Evolutionary conservation across 2,113 vertebrate genomes (phyloP).

Genomic region (Tautogolabrus adspersus): DNA sequence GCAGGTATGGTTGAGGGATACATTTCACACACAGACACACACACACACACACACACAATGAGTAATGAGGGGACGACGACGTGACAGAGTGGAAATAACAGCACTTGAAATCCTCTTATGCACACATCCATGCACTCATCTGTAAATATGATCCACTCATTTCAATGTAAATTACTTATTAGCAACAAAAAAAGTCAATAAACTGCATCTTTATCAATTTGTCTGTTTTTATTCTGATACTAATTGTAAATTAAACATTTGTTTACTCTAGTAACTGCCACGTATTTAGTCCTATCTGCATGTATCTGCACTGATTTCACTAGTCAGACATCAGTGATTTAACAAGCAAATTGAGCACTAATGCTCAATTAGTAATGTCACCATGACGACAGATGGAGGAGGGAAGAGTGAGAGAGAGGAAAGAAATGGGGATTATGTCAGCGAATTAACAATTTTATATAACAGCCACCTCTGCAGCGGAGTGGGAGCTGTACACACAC

Average conservation of each 20-base stretch:
- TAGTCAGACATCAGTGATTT: constrained; percentile 12
- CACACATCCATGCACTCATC: not conserved
- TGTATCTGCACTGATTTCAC: not conserved
- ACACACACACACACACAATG: too few relatives aligned
- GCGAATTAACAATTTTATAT: constrained; percentile 42
- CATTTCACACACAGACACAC: not conserved
- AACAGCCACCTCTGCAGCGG: constrained; percentile 53
- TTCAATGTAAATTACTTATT: not conserved
- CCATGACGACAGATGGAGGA: constrained; percentile 67
- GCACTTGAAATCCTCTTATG: constrained; percentile 53
- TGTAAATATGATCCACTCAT: not conserved
- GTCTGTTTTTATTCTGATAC: too few relatives aligned
- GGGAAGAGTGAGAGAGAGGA: constrained; percentile 16
- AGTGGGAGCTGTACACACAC: not conserved
- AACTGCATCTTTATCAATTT: too few relatives aligned
- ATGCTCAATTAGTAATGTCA: constrained; percentile 45
- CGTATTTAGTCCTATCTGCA: not conserved
- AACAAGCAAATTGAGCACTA: constrained; percentile 34
- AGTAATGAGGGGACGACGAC: constrained; percentile 35
- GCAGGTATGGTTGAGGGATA: constrained; percentile 17
- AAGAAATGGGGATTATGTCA: constrained; percentile 31
- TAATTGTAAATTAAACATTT: not conserved
- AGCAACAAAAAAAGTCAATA: too few relatives aligned
- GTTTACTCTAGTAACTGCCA: not conserved
- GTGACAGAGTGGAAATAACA: constrained; percentile 35